These are phyloP conservation scores for Macrostomum lignano DNA, from an alignment of 1,140 invertebrate species.

Conservation along the genomic window DNA sequence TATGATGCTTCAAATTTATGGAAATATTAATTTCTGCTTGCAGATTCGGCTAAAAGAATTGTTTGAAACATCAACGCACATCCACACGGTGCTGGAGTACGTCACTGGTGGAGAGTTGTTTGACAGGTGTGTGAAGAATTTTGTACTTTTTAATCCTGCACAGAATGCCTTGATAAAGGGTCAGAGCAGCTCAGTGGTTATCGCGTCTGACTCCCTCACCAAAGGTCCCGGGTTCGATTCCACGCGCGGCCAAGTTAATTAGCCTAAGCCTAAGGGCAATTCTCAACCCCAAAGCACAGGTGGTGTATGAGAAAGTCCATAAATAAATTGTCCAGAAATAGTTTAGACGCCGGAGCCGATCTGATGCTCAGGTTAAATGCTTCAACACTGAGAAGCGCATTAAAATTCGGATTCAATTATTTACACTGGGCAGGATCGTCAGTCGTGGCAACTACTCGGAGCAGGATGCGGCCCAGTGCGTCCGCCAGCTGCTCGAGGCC, in stretches of 20 bases:
- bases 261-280: too few relatives aligned
- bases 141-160: background rate
- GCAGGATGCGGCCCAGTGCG: constrained; percentile 28
- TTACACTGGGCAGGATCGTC: constrained; percentile 21
- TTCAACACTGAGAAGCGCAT: too few relatives aligned
- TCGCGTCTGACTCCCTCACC: too few relatives aligned
- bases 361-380: too few relatives aligned
- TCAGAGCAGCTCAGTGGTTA: too few relatives aligned
- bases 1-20: background rate
- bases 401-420: constrained; percentile 2
- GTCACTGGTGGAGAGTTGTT: constrained; percentile 30
- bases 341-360: too few relatives aligned
- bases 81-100: constrained; percentile 22
- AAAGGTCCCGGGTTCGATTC: too few relatives aligned
- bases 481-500: constrained; percentile 76
- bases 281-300: too few relatives aligned
- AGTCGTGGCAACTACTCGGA: constrained; percentile 29
- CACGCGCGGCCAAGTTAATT: too few relatives aligned
- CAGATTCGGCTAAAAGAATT: constrained; percentile 24
- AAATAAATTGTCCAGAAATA: too few relatives aligned
- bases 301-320: too few relatives aligned
- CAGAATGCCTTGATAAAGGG: background rate
- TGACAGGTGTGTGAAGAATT: constrained; percentile 17
- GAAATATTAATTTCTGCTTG: constrained; percentile 6
- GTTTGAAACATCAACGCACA: constrained; percentile 19